A percentile compares a stretch with the other conserved stretches of the same genome.
Evolutionary conservation across 2,797 vertebrate species (phyloP).

Genomic region (Danio aesculapii): DNA sequence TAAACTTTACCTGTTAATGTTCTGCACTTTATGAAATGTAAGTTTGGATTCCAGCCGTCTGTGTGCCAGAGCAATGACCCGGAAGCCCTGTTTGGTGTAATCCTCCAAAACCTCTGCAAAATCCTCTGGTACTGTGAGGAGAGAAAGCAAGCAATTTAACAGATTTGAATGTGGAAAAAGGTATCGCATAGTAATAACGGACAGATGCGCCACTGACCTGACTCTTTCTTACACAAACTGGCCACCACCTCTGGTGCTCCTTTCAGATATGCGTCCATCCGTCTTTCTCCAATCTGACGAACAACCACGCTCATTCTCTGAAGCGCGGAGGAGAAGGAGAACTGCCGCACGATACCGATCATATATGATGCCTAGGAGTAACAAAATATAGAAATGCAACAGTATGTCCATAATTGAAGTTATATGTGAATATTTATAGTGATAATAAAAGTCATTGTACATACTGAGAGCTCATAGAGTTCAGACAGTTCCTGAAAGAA

Average conservation of each 20-base stretch:
- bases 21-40: conserved; percentile 97
- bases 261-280: conserved; percentile 96
- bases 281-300: conserved; percentile 89
- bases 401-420: neutral
- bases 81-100: conserved; percentile 95
- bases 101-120: conserved; percentile 90
- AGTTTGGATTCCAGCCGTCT: conserved; percentile 93
- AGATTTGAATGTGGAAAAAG: neutral
- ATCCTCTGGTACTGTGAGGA: conserved; percentile 85
- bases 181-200: neutral
- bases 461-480: conserved; percentile 90
- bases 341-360: conserved; percentile 97
- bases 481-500: conserved; percentile 89
- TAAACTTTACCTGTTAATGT: conserved; percentile 85
- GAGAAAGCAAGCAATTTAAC: neutral
- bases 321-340: conserved; percentile 94
- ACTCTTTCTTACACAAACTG: conserved; percentile 91
- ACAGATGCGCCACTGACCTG: conserved; percentile 76
- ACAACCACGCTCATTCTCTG: conserved; percentile 96
- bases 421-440: neutral
- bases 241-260: conserved; percentile 95
- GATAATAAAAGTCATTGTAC: conserved; percentile 58
- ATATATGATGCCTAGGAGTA: conserved; percentile 85
- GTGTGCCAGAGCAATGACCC: conserved; percentile 96
- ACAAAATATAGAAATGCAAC: neutral